Evolutionary conservation across 2,888 invertebrate species (phyloP), one percentile per base, ranked within the genome.

Genomic region (Aplocera efformata): DNA sequence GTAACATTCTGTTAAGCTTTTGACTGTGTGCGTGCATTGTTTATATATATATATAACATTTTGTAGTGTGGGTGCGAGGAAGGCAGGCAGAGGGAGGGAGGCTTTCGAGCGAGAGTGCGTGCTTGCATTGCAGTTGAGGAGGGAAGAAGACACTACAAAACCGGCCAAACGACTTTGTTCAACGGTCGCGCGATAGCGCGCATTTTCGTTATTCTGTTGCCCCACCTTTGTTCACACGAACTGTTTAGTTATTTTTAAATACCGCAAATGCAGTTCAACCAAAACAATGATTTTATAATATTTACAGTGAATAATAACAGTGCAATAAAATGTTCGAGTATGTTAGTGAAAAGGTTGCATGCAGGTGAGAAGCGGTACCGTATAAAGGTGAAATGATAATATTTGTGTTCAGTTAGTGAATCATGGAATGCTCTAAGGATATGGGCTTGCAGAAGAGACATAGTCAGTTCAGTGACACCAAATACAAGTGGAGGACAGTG

Each of bases 401-500:
- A 72, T 71, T 72, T 55, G 69, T 68, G 56, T 71, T 64, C 59
- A 74, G 73, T 67, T 79, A 76, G 65, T 72, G 62, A 60, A 68
- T 55, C 66, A 77, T 79, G 79, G 72, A 80, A 69, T 79, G 77
- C 61, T 74, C 60, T 57, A 79, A 81, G 71, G 79, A 84, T 58
- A 83, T 80, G 82, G 84, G 82, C 49, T 69, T 88, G 47, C 84
- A 77, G 58, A 89, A 88, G 62, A 80, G 82, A 72, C 85, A 89
- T 54, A 88, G 88, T 60, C 88, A 88, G 66, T 89, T 88, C 58
- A 78, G 88, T 65, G 84, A 89, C 61, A 89, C 89, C 27, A 89
- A 89, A 56, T 84, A 88, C 49, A 89, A 88, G 75, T 89, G 89
- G 89, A 83, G 89, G 88, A 89, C 88, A 49, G 70, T 79, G 58